Evolutionary conservation across 2,888 invertebrate genomes (phyloP), one percentile per base, ranked within the genome.

Genomic region (Heliconius erato): DNA sequence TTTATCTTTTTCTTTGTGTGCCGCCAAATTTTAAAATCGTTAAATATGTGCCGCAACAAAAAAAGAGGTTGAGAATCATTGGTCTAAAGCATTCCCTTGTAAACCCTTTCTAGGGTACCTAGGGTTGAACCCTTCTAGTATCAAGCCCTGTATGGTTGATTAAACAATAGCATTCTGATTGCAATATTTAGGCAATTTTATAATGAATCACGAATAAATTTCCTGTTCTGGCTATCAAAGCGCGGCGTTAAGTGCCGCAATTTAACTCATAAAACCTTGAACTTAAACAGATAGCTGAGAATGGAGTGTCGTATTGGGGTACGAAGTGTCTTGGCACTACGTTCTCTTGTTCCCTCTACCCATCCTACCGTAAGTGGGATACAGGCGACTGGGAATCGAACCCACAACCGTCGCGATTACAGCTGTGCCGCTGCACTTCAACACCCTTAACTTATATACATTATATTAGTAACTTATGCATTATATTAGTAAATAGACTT

Each of bases 101-200:
- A 67, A 23, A 9, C 78, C 54, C 54, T 54, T 54, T 7, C 49
- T 32, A 78, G 78, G 68, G 14, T 68, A 49, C 67, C 78, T 78
- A 67, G 68, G 67, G 78, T 68, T 14, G 65, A 28, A 68, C 78
- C 78, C 77, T 35, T 65, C 49, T 67, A 49, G 67, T 28, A 2
- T 40, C 40, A 40, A 40, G 2, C 40, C 11, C 40, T 40, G 40
- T 40, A 40, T 40, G 40, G 1, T 35, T 69, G 68, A 69, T 35
- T 69, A 69, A 69, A 69, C 40, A 44, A 7, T 72, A 44, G 72
- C 44, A 16, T 3, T 4, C 19, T 49, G 72, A 72, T 72, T 72
- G 72, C 7, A 72, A 26, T 44, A 72, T 72, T 72, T 72, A 26
- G 26, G 44, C 26, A 44, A 71, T 44, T 44, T 16, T n/a, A n/a